A percentile compares a stretch with the other conserved stretches of the same genome.
These are phyloP conservation scores for Griposia aprilina DNA, from an alignment of 2,888 invertebrate species.

Conservation along the genomic window DNA sequence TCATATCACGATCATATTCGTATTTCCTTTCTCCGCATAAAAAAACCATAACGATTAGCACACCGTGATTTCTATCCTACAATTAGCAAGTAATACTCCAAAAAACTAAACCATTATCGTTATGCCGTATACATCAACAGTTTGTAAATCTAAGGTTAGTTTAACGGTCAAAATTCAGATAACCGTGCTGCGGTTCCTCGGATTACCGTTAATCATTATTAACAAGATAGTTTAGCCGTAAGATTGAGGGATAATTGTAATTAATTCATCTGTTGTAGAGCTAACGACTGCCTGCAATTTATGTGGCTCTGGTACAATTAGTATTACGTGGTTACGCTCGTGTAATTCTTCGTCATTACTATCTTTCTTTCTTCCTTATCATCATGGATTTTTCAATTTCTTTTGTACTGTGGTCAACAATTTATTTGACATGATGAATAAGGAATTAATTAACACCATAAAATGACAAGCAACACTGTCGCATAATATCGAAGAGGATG, in stretches of 20 bases:
- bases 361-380: conserved; percentile 23
- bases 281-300: conserved; percentile 41
- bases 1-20: not conserved
- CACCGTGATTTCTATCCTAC: conserved; percentile 9
- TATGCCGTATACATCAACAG: conserved; percentile 42
- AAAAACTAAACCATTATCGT: conserved; percentile 37
- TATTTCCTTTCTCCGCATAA: too few relatives aligned
- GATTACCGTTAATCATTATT: conserved; percentile 64
- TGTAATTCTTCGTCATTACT: conserved; percentile 30
- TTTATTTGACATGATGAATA: not conserved
- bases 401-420: not conserved
- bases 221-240: conserved; percentile 64
- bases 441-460: too few relatives aligned
- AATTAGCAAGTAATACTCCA: conserved; percentile 12
- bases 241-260: conserved; percentile 66
- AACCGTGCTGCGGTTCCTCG: conserved; percentile 60
- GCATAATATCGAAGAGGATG: too few relatives aligned
- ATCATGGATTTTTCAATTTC: not conserved
- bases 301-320: conserved; percentile 51
- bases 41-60: conserved; percentile 1
- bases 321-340: conserved; percentile 49
- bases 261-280: conserved; percentile 62
- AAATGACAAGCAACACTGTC: not conserved
- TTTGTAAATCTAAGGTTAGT: conserved; percentile 50
- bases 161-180: conserved; percentile 66